phyloP scores from a whole-genome alignment of 2,113 vertebrate genomes.

The Corythornis cristatus region DNA sequence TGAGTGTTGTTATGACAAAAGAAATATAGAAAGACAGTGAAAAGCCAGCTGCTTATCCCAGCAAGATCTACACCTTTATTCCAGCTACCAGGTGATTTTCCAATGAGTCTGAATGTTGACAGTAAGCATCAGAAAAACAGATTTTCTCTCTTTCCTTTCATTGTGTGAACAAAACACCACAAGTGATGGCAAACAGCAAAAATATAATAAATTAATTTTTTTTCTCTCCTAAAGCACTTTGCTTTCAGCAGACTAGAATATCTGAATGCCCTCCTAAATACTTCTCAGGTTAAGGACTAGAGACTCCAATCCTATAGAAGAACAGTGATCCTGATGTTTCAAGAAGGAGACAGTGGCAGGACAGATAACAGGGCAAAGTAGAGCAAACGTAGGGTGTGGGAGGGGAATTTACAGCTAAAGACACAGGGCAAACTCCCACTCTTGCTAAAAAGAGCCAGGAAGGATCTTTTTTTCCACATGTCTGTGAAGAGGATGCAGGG shows the following conservation, averaged over 20 bases:
- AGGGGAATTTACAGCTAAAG: conserved; percentile 22
- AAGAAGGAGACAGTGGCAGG: not conserved
- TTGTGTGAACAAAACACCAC: not conserved
- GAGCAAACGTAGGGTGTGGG: not conserved
- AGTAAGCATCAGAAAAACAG: not conserved
- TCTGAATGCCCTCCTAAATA: not conserved
- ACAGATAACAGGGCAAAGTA: not conserved
- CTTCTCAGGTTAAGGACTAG: not conserved
- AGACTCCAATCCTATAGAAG: not conserved
- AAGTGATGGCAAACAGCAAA: not conserved
- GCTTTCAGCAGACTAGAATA: not conserved
- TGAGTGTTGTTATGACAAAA: not conserved
- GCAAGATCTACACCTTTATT: not conserved
- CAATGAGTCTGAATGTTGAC: not conserved
- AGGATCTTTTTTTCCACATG: not conserved
- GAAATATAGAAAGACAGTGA: not conserved
- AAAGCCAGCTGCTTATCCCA: not conserved
- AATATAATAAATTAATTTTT: rapidly evolving
- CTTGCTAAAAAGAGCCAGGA: conserved; percentile 4
- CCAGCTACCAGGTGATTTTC: not conserved
- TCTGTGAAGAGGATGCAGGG: not conserved
- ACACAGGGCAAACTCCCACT: conserved; percentile 28
- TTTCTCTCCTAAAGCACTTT: not conserved
- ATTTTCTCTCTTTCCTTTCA: not conserved
- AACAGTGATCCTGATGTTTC: not conserved